These are phyloP conservation scores for Ophion ventricosus DNA, from an alignment of 2,888 invertebrate genomes.

Conservation along the genomic window DNA sequence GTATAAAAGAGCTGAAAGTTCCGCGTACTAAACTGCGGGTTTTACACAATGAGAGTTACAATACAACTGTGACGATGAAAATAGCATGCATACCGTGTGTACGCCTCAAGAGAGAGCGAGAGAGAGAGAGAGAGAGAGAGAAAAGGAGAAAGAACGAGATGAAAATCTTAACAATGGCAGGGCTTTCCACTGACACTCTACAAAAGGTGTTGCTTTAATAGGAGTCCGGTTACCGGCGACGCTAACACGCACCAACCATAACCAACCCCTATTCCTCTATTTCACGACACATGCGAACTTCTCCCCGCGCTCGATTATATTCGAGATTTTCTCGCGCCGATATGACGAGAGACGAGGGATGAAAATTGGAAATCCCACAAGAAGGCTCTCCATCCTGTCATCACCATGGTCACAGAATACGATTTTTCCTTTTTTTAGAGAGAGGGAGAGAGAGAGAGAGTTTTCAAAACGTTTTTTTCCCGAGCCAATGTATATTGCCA, in stretches of 20 bases:
- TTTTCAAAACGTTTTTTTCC: constrained; percentile 4
- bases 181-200: constrained; percentile 68
- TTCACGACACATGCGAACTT: constrained; percentile 31
- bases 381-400: constrained; percentile 21
- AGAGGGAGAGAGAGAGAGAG: neutral
- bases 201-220: constrained; percentile 83
- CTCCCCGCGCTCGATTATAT: constrained; percentile 33
- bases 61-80: constrained; percentile 69
- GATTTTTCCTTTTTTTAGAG: constrained; percentile 1
- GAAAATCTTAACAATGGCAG: constrained; percentile 78
- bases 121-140: constrained; percentile 11
- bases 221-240: constrained; percentile 70
- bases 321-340: constrained; percentile 64
- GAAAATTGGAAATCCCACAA: constrained; percentile 35
- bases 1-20: constrained; percentile 52
- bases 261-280: constrained; percentile 53
- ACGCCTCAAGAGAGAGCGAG: neutral
- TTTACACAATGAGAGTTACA: constrained; percentile 79
- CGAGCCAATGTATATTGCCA: constrained; percentile 16
- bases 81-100: constrained; percentile 64
- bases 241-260: constrained; percentile 12
- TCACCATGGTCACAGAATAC: constrained; percentile 29
- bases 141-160: constrained; percentile 70
- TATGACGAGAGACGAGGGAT: constrained; percentile 37
- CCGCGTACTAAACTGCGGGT: constrained; percentile 68